Evolutionary conservation across 2,797 vertebrate species (phyloP).

Genomic region (Neosilurus mollespiculum): DNA sequence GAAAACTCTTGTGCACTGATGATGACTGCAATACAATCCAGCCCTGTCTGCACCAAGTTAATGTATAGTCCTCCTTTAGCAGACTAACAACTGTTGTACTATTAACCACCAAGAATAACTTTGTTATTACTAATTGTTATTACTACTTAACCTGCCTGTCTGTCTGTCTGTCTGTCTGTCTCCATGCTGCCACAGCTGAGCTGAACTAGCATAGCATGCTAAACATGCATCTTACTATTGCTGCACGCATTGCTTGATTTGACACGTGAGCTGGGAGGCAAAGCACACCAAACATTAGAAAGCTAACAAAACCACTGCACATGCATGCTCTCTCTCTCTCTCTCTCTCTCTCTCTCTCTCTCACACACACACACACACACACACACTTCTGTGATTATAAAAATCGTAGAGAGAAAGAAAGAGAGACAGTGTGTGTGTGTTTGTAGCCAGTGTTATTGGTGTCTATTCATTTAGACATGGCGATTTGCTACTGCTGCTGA

Average conservation of each 20-base stretch:
- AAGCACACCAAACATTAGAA: neutral
- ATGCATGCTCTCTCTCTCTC: neutral
- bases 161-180: constrained; percentile 14
- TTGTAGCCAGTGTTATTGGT: constrained; percentile 30
- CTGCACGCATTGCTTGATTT: constrained; percentile 27
- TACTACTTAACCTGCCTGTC: neutral
- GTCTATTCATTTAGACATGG: constrained; percentile 34
- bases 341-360: too few relatives aligned
- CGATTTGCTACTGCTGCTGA: constrained; percentile 25
- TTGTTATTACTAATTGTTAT: neutral
- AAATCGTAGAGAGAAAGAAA: neutral
- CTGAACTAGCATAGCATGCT: constrained; percentile 34
- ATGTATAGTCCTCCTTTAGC: neutral
- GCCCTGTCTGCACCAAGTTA: neutral
- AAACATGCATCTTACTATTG: constrained; percentile 27
- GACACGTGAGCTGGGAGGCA: constrained; percentile 17
- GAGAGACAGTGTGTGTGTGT: neutral
- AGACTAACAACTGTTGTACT: too few relatives aligned
- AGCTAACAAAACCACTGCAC: neutral
- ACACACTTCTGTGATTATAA: too few relatives aligned
- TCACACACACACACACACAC: too few relatives aligned
- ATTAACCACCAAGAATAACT: neutral
- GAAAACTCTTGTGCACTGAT: neutral
- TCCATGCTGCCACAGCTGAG: constrained; percentile 26
- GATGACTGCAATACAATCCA: neutral